phyloP scores from a whole-genome alignment of 2,888 invertebrate genomes.

The Lissocephala sabroskyi region DNA sequence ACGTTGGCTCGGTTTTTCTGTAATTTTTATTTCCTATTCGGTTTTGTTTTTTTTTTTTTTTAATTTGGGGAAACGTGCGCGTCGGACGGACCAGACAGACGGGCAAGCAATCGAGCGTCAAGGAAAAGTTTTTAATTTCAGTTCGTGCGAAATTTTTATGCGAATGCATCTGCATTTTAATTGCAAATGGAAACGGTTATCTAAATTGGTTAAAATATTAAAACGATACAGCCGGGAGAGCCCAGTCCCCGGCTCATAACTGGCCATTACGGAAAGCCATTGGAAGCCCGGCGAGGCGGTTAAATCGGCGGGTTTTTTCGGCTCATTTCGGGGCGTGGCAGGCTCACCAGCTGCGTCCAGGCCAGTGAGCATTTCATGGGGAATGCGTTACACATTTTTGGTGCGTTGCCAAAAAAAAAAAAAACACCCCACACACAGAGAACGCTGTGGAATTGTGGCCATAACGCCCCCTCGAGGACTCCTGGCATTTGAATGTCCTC shows the following conservation, averaged over 20 bases:
- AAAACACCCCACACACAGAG: too few species aligned
- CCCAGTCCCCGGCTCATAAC: too few species aligned
- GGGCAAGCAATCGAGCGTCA: slow-evolving; percentile 23
- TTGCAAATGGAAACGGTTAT: slow-evolving; percentile 69
- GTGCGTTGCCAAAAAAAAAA: slow-evolving; percentile 36
- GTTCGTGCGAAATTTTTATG: slow-evolving; percentile 43
- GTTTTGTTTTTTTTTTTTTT: slow-evolving; percentile 37
- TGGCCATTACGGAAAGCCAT: slow-evolving; percentile 3
- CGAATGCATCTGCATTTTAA: slow-evolving; percentile 56
- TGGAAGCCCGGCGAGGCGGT: too few species aligned
- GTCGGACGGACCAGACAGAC: not conserved
- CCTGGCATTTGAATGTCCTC: slow-evolving; percentile 17
- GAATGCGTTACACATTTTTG: slow-evolving; percentile 34
- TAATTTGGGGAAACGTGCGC: slow-evolving; percentile 49
- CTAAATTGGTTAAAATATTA: slow-evolving; percentile 68
- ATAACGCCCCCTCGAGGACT: not conserved
- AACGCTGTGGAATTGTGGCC: not conserved
- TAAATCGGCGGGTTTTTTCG: too few species aligned
- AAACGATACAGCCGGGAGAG: slow-evolving; percentile 44
- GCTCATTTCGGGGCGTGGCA: slow-evolving; percentile 14
- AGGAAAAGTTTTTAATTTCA: slow-evolving; percentile 64
- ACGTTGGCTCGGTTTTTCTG: not conserved
- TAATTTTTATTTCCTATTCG: slow-evolving; percentile 14
- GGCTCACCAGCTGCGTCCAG: slow-evolving; percentile 16
- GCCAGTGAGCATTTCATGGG: slow-evolving; percentile 17